Base-by-base conservation (phyloP, 2,888 invertebrate genomes). In the Catocala fraxini region DNA sequence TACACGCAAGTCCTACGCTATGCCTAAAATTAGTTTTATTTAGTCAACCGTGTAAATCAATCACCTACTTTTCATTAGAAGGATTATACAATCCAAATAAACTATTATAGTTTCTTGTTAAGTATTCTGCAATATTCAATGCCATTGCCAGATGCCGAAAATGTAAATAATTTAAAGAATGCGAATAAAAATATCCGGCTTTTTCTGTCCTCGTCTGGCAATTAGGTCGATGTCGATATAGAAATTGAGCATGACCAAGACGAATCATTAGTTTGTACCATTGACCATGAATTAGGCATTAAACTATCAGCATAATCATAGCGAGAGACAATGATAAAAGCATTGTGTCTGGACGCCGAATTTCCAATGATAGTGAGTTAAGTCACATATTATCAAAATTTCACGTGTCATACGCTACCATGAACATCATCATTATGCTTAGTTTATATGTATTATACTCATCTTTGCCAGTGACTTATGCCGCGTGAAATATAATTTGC, bases 91-190 rank as follows among this genome's bases (percentile, higher is more conserved):
- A 70, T 70, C 55, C 54, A 72, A 71, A 71, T 69, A 71, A 71
- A 63, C 56, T 68, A 65, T 74, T 71, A 56, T 71, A 67, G 56
- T 53, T 51, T 70, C 61, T 78, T 78, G 71, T 61, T 58, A 68
- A 71, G 64, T 68, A 45, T 73, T 73, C 75, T 71, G 75, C 78
- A 83, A 79, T 73, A 70, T 70, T 80, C 85, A 85, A 82, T 84
- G 83, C 81, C 85, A 85, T 73, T 84, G 82, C 75, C 81, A 84
- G 66, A 51, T 62, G 63, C 63, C 55, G 65, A 76, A 83, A 85
- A 77, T 63, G 65, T 70, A 67, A 70, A 70, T 76, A 71, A 71
- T 74, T 73, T 66, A 56, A 70, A 68, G 68, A 73, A 73, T 72
- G 67, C 54, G 75, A 74, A 73, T 64, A 77, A 70, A 63, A 60